Evolutionary conservation across 2,797 vertebrate species (phyloP), one percentile per base, ranked within the genome.

Genomic region (Lepus oiostolus): DNA sequence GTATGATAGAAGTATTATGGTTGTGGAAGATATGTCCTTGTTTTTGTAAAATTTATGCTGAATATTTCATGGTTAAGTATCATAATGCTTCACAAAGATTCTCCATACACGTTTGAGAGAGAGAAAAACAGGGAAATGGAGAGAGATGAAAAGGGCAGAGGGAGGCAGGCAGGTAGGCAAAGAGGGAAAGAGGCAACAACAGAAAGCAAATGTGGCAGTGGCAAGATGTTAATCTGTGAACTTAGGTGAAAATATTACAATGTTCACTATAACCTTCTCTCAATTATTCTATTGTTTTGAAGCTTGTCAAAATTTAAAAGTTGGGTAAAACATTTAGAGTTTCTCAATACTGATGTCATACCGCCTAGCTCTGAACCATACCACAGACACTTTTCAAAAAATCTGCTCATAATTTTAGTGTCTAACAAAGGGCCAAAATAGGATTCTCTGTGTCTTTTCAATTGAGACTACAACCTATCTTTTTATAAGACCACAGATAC

Each of bases 231-330:
- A 68, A 85, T 7, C 52, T 38, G 47, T 1, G 10, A 88, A 67
- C 32, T 35, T 47, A 63, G 35, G 22, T 67, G 52, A 93, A 72
- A 77, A 19, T 63, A 79, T 35, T 21, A 58, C 8, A 74, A 72
- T 22, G 14, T 32, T 82, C 68, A 47, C 11, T 62, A 28, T 62
- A 32, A 8, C 24, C 32, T 84, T 79, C 70, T 87, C 84, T 60
- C 70, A 70, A 52, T 32, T 71, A 71, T 42, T 85, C 62, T 83
- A 72, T 30, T 90, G 21, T 22, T 80, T 82, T 91, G 19, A 94
- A 94, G 35, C 26, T 83, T 82, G 85, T 77, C 54, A 62, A 47
- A 83, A 74, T 54, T 6, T 79, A 87, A 89, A 91, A 85, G 32
- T 24, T 60, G 11, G 22, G n/a, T 12, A 1, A 0, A 54, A 85